phyloP scores from a whole-genome alignment of 2,113 vertebrate species.

The Acrocephalus arundinaceus region DNA sequence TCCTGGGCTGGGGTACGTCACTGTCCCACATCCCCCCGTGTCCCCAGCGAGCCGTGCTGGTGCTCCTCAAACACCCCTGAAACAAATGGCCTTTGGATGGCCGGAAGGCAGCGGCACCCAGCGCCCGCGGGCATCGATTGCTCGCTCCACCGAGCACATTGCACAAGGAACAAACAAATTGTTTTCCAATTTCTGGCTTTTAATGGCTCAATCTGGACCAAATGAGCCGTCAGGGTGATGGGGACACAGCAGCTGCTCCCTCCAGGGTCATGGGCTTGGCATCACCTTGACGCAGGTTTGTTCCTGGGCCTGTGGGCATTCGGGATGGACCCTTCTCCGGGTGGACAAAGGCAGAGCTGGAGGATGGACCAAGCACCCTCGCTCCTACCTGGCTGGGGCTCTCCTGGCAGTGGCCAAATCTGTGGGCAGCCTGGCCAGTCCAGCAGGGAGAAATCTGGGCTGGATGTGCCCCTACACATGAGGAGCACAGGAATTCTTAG shows the following conservation, averaged over 20 bases:
- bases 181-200: slow-evolving; percentile 37
- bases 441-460: accelerated
- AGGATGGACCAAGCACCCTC: accelerated
- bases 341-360: neutral
- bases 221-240: neutral
- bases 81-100: slow-evolving; percentile 39
- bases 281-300: neutral
- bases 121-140: accelerated
- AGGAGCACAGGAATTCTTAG: accelerated
- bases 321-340: accelerated
- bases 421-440: neutral
- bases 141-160: accelerated
- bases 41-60: accelerated
- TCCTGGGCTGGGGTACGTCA: neutral
- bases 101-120: neutral
- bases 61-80: neutral
- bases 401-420: neutral
- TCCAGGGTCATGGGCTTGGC: neutral
- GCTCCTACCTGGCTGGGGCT: accelerated
- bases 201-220: slow-evolving; percentile 25
- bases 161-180: slow-evolving; percentile 53
- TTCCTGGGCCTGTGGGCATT: accelerated
- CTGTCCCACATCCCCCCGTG: accelerated
- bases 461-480: accelerated
- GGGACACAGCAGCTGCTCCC: accelerated